phyloP scores from a whole-genome alignment of 2,888 invertebrate species.

The Trissolcus japonicus region DNA sequence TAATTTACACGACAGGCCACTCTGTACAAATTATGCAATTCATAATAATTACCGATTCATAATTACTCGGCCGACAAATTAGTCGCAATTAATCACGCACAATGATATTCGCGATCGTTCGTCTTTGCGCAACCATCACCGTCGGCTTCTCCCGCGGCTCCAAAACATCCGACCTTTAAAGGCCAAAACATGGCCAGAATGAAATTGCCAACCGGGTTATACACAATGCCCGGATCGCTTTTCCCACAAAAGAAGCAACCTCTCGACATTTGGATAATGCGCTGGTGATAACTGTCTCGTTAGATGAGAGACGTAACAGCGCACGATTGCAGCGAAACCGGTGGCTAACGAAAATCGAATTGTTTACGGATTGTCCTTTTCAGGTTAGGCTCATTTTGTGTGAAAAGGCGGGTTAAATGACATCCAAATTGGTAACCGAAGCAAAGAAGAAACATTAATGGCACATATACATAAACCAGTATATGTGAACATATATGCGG shows the following conservation, averaged over 20 bases:
- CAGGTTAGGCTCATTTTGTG: conserved; percentile 1
- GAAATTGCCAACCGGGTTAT: neutral
- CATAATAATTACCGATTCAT: conserved; percentile 10
- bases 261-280: neutral
- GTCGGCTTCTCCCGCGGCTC: no score
- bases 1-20: conserved; percentile 7
- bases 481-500: conserved; percentile 22
- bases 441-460: no score
- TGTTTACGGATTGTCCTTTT: conserved; percentile 40
- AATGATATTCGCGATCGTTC: no score
- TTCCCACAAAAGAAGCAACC: neutral
- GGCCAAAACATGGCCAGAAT: neutral
- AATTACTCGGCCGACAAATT: conserved; percentile 4
- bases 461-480: no score
- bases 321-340: no score
- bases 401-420: no score
- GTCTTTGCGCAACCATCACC: no score
- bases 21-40: conserved; percentile 13
- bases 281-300: conserved; percentile 35
- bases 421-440: no score
- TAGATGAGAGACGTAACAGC: conserved; percentile 13
- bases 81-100: neutral
- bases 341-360: neutral
- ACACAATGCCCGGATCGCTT: neutral
- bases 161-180: neutral